Conservation (phyloP, 2,797 vertebrate species). For the Darevskia mixta region DNA sequence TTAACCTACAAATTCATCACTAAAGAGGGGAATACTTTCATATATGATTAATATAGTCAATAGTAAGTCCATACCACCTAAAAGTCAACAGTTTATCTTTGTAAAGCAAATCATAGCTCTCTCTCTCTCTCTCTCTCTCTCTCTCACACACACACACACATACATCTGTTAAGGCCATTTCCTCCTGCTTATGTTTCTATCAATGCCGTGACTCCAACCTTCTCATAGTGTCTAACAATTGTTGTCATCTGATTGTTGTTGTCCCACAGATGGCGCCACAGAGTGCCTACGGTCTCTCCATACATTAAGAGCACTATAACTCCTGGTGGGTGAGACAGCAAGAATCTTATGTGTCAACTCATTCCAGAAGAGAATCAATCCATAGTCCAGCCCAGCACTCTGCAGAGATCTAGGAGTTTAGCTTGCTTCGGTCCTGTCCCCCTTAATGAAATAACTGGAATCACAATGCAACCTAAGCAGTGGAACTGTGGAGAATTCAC, state of each 20-base stretch:
- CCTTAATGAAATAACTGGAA: neutral
- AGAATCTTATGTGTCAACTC: neutral
- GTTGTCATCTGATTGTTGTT: neutral
- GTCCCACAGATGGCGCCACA: neutral
- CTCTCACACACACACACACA: neutral
- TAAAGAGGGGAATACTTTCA: neutral
- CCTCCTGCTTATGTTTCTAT: neutral
- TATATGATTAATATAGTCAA: neutral
- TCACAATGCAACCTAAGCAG: neutral
- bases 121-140: too few species aligned
- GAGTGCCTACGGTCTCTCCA: neutral
- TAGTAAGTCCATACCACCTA: neutral
- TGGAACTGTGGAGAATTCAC: neutral
- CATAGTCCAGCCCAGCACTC: neutral
- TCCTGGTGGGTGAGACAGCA: neutral
- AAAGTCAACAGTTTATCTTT: neutral
- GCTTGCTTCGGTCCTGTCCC: neutral
- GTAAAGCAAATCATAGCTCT: neutral
- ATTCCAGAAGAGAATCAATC: neutral
- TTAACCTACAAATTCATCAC: neutral
- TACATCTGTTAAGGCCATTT: neutral
- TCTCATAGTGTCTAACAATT: neutral
- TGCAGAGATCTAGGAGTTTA: neutral
- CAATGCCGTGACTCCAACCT: neutral
- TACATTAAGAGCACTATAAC: neutral